Percentiles rank a stretch among this genome's conserved stretches.
Conservation (phyloP, 2,797 vertebrate genomes). For the Coendou prehensilis region DNA sequence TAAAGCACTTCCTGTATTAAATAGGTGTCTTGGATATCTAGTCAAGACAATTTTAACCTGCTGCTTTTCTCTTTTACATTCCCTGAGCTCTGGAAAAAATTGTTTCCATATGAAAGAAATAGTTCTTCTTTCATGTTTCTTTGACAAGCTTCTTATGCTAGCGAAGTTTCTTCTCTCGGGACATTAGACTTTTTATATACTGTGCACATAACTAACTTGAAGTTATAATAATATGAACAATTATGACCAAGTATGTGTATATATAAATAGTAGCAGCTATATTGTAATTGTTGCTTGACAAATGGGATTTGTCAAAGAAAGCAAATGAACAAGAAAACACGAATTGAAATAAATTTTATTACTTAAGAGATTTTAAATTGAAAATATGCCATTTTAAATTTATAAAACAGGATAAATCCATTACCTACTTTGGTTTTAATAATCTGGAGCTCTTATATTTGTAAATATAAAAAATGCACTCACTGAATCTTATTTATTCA, state of each 20-base stretch:
- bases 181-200: not conserved
- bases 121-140: constrained; percentile 28
- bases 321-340: not conserved
- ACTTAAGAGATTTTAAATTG: not conserved
- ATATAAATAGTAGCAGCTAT: not conserved
- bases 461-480: not conserved
- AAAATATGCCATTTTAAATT: not conserved
- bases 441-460: not conserved
- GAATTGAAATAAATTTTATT: not conserved
- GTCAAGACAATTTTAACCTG: constrained; percentile 27
- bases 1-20: not conserved
- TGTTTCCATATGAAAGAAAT: constrained; percentile 18
- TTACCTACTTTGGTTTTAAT: constrained; percentile 11
- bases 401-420: not conserved
- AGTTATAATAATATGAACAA: not conserved
- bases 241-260: not conserved
- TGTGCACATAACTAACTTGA: not conserved
- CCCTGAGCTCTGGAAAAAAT: not conserved
- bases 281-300: not conserved
- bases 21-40: not conserved
- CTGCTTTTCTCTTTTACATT: constrained; percentile 16
- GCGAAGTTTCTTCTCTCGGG: not conserved
- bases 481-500: not conserved
- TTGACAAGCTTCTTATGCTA: not conserved
- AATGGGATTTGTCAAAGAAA: not conserved